Percentiles rank a stretch among this genome's conserved stretches.
Evolutionary conservation across 2,113 vertebrate species (phyloP).

Genomic region (Lophochroa leadbeateri): DNA sequence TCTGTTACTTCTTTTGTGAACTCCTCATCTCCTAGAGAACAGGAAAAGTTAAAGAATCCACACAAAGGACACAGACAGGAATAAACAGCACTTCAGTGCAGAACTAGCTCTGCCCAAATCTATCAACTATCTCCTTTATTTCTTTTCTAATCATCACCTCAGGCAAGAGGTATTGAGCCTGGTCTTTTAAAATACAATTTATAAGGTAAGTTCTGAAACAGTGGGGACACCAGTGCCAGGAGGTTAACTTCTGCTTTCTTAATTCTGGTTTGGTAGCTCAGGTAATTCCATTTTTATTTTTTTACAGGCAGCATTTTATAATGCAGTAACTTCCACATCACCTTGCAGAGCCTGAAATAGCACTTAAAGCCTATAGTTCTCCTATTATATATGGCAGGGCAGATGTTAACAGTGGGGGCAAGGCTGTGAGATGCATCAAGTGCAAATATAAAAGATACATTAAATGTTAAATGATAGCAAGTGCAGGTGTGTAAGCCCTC

Average conservation of each 20-base stretch:
- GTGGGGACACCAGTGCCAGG: not conserved
- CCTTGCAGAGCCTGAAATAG: slow-evolving; percentile 39
- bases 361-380: slow-evolving; percentile 37
- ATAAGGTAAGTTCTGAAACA: not conserved
- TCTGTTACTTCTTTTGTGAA: slow-evolving; percentile 85
- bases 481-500: slow-evolving; percentile 36
- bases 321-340: slow-evolving; percentile 13
- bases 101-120: not conserved
- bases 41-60: slow-evolving; percentile 24
- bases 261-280: not conserved
- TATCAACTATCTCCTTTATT: not conserved
- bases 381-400: slow-evolving; percentile 6
- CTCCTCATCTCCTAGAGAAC: slow-evolving; percentile 80
- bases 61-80: not conserved
- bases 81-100: not conserved
- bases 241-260: not conserved
- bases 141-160: not conserved
- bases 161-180: not conserved
- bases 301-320: slow-evolving; percentile 8
- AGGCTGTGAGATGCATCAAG: slow-evolving; percentile 10
- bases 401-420: slow-evolving; percentile 44
- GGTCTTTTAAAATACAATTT: not conserved
- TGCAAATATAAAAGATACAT: slow-evolving; percentile 48
- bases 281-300: not conserved
- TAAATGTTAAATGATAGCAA: slow-evolving; percentile 24